Conservation (phyloP, 2,797 vertebrate genomes). For the Gymnodraco acuticeps region DNA sequence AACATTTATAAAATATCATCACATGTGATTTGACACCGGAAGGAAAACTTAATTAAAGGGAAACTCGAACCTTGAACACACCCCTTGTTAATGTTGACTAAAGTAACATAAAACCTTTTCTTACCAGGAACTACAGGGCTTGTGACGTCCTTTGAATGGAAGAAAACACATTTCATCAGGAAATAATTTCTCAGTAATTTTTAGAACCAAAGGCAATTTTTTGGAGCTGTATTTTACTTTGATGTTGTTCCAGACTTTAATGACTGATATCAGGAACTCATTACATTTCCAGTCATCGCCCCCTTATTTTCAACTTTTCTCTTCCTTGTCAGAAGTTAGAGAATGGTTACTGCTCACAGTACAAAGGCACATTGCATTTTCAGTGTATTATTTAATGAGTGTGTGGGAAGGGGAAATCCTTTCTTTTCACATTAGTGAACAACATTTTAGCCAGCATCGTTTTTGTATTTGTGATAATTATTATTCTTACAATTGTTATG, state of each 20-base stretch:
- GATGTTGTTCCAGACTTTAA: background rate
- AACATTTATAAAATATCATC: background rate
- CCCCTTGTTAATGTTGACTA: too few species aligned
- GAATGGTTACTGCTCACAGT: background rate
- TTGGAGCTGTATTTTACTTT: background rate
- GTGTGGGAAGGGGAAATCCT: background rate
- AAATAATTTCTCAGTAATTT: background rate
- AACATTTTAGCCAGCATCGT: background rate
- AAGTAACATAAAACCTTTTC: background rate
- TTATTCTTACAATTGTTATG: background rate
- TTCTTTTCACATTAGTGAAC: background rate
- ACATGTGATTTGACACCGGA: background rate
- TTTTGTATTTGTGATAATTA: background rate
- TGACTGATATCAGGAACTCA: background rate
- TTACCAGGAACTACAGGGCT: fast-evolving
- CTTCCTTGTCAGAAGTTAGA: slow-evolving; percentile 12
- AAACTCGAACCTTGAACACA: background rate
- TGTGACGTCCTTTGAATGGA: too few species aligned
- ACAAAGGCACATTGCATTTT: slow-evolving; percentile 7
- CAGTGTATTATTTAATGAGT: background rate
- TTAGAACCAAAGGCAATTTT: background rate
- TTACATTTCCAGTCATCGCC: background rate
- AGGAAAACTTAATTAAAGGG: background rate
- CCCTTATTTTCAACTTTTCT: background rate
- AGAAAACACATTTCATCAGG: background rate